Base-by-base conservation (phyloP, 2,797 vertebrate genomes). In the Amazona finschi region DNA sequence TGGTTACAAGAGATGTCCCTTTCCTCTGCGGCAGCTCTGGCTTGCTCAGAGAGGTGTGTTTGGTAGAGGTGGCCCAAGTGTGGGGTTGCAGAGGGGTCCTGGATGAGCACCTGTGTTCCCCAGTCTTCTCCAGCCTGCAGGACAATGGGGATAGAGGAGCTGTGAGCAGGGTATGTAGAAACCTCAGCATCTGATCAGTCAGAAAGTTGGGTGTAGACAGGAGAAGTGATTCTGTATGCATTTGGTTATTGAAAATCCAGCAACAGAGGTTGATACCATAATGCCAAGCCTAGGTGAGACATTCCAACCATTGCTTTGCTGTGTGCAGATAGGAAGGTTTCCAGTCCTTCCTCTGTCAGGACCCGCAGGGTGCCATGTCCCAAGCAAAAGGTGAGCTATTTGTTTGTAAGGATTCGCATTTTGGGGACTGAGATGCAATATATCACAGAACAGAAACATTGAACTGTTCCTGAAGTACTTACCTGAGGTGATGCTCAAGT, bases 81-180 rank as follows among this genome's bases (percentile, higher is more conserved):
- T 20, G 38, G 52, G 15, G n/a, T 13, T 33, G n/a, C 38, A 46
- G 64, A 2, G 1, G 8, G 47, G 11, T 62, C 33, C 47, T 0
- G 0, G 30, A 8, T 0, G 2, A 38, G 38, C 14, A 30, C 15
- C 43, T 1, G 0, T 62, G 33, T 44, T 66, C 60, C 18, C 4
- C 14, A 2, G 3, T 36, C 36, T 47, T 61, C 57, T 55, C n/a
- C 38, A 38, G 49, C 30, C 11, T 1, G 12, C 14, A 6, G 65
- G 30, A 49, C 21, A 38, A 38, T 1, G 4, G 49, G 62, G 69
- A 38, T 43, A 72, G 61, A 22, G 38, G 61, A 64, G 19, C 67
- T 52, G 31, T 18, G 55, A 43, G 33, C 36, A 0, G 4, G 15
- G 46, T 9, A 18, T n/a, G 41, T 43, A 18, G 50, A 49, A 65